Base-by-base conservation (phyloP, 2,888 invertebrate genomes). In the Platycnemis pennipes region DNA sequence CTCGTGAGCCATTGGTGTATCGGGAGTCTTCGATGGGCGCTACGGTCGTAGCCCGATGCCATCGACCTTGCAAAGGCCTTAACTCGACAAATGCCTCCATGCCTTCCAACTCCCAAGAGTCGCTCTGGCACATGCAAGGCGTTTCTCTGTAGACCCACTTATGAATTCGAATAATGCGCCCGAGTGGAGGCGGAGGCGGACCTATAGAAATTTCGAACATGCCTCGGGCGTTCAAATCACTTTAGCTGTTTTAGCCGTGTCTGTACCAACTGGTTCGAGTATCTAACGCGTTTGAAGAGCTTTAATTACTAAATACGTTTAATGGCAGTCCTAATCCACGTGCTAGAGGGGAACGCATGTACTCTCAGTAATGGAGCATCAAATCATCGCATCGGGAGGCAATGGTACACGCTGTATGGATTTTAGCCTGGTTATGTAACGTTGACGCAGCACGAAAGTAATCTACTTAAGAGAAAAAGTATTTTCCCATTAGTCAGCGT, bases 61-160 rank as follows among this genome's bases (percentile, higher is more conserved):
- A 91, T 91, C 91, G 91, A 91, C 91, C 91, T 91, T 91, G 91
- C 91, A 91, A 63, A 63, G 91, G 91, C 63, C 89, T 89, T 56
- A 56, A 49, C 91, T 63, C 63, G 91, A 91, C 91, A 91, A 91
- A 91, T 63, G 89, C 89, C 56, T 42, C 56, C 89, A 42, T 89
- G 91, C n/a, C 42, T 63, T 77, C 77, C n/a, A n/a, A 63, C 63
- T 63, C 63, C 77, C 77, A 77, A 4, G 31, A 37, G 77, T 69
- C 91, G 19, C 44, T 45, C 63, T 44, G 53, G 44, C 63, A 56
- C 91, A 91, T 63, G 37, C 37, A 69, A 63, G 91, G 56, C 56
- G 56, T 63, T 91, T 63, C 91, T 44, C 63, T 42, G 63, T 44
- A 63, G 63, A 42, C 31, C 44, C 63, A 91, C 91, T 56, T 77